These are phyloP conservation scores for Nasonia giraulti DNA, from an alignment of 1,140 invertebrate species.

Conservation along the genomic window DNA sequence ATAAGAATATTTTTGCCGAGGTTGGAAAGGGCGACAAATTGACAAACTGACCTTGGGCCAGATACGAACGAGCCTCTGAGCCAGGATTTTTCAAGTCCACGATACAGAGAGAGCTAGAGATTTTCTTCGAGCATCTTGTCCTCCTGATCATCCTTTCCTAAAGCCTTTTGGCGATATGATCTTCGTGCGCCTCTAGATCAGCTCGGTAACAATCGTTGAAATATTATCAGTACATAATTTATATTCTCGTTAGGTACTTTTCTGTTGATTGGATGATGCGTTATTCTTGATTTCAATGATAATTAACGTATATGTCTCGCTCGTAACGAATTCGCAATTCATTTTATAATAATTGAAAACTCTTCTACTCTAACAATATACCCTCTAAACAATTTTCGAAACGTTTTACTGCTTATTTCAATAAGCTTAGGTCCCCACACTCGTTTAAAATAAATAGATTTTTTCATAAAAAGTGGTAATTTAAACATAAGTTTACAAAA, in stretches of 20 bases:
- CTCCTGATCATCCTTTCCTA: constrained; percentile 46
- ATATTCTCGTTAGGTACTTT: background rate
- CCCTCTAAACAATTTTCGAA: too few species aligned
- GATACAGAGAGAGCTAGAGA: constrained; percentile 38
- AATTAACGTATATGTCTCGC: background rate
- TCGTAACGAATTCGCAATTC: background rate
- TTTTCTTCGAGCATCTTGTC: constrained; percentile 49
- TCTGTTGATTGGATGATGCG: background rate
- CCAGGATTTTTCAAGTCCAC: constrained; percentile 44
- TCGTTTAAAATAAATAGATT: too few species aligned
- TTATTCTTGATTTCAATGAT: background rate
- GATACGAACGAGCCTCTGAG: constrained; percentile 56
- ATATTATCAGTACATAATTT: constrained; percentile 2
- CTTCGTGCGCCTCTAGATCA: constrained; percentile 30
- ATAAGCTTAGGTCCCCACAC: too few species aligned
- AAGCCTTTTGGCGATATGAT: constrained; percentile 50
- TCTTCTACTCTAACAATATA: background rate
- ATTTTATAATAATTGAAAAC: background rate
- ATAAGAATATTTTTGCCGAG: constrained; percentile 8
- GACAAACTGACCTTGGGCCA: constrained; percentile 61
- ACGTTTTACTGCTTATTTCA: too few species aligned
- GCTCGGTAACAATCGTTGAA: constrained; percentile 43
- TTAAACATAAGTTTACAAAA: too few species aligned
- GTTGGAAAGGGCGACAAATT: constrained; percentile 24
- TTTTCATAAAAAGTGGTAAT: too few species aligned